A percentile compares a stretch with the other conserved stretches of the same genome.
Conservation (phyloP, 2,888 invertebrate species). For the Callinectes sapidus region DNA sequence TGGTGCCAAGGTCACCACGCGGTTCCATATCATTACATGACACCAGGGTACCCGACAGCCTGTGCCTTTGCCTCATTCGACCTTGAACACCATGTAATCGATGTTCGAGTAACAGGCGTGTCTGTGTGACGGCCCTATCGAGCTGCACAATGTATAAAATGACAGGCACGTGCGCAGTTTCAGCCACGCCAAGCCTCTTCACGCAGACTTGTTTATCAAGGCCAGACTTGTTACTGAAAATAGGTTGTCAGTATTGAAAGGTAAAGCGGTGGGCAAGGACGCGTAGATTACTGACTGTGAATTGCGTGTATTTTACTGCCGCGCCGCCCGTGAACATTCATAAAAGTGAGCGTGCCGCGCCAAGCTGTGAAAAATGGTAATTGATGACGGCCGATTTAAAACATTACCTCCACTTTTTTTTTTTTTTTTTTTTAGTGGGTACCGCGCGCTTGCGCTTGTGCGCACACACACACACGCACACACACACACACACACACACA, state of each 20-base stretch:
- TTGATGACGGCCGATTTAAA: neutral
- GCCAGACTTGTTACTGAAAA: neutral
- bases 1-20: neutral
- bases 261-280: neutral
- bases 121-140: neutral
- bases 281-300: neutral
- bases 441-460: neutral
- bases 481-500: slow-evolving; percentile 15
- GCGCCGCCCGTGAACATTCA: neutral
- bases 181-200: neutral
- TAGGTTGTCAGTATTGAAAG: neutral
- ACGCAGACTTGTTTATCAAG: neutral
- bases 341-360: neutral
- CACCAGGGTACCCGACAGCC: neutral
- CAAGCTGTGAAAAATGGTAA: neutral
- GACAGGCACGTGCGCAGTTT: neutral
- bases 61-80: neutral
- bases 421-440: no score
- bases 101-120: neutral
- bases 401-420: neutral
- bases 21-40: neutral
- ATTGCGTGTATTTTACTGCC: neutral
- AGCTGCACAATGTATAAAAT: neutral
- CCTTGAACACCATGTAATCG: slow-evolving; percentile 18
- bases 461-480: neutral